Evolutionary conservation across 2,888 invertebrate genomes (phyloP).

Genomic region (Therioaphis trifolii): DNA sequence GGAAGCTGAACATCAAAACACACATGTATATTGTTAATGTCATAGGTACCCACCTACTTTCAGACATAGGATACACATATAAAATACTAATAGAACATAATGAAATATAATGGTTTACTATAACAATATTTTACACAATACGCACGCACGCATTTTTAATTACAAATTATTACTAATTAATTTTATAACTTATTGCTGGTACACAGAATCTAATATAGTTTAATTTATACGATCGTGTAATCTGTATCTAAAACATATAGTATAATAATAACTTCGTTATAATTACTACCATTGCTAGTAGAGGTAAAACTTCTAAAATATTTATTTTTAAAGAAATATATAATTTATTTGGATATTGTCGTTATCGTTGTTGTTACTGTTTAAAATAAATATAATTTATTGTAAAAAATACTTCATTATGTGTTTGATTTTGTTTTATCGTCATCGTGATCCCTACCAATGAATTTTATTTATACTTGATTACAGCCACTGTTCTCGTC

Average conservation of each 20-base stretch:
- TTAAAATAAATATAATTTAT: conserved; percentile 59
- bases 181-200: conserved; percentile 16
- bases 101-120: background rate
- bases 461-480: conserved; percentile 55
- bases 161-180: conserved; percentile 11
- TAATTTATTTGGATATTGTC: conserved; percentile 47
- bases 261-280: conserved; percentile 5
- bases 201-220: conserved; percentile 47
- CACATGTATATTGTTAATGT: background rate
- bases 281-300: conserved; percentile 13
- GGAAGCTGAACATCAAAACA: background rate
- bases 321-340: conserved; percentile 41
- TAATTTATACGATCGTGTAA: background rate
- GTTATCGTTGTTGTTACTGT: conserved; percentile 52
- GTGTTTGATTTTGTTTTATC: conserved; percentile 31
- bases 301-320: background rate
- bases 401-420: conserved; percentile 14
- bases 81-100: background rate
- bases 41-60: background rate
- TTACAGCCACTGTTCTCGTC: conserved; percentile 58
- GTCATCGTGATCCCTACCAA: conserved; percentile 17
- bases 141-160: conserved; percentile 58
- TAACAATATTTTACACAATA: conserved; percentile 5
- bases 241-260: background rate
- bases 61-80: background rate